These are phyloP conservation scores for Drosophila sp. DNA, from an alignment of 1,140 invertebrate species.

Conservation along the genomic window DNA sequence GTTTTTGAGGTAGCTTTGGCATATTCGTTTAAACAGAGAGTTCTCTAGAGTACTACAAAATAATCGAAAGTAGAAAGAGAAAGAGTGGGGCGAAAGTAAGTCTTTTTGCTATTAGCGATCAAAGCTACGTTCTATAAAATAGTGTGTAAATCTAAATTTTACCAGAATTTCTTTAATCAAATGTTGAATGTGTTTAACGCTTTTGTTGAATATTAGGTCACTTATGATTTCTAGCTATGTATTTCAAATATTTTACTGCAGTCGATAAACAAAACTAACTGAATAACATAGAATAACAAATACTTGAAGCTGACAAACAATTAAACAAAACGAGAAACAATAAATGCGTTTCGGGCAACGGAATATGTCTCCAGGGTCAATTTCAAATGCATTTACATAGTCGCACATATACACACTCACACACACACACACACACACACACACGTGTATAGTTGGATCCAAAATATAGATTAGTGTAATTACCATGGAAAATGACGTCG, in stretches of 20 bases:
- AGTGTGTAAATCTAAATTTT: no score
- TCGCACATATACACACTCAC: slow-evolving; percentile 19
- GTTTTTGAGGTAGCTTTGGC: no score
- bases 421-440: slow-evolving; percentile 27
- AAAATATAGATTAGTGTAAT: slow-evolving; percentile 73
- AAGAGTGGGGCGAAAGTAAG: no score
- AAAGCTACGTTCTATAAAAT: no score
- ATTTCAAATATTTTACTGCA: slow-evolving; percentile 25
- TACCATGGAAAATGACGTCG: slow-evolving; percentile 65
- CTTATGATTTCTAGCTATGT: slow-evolving; percentile 2
- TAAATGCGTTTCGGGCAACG: slow-evolving; percentile 60
- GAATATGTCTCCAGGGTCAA: slow-evolving; percentile 74
- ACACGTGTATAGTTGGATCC: slow-evolving; percentile 22
- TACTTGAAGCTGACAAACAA: slow-evolving; percentile 51
- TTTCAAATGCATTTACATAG: slow-evolving; percentile 68
- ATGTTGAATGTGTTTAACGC: no score
- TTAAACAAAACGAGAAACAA: slow-evolving; percentile 57
- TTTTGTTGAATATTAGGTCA: no score
- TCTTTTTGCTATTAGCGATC: no score
- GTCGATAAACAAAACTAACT: slow-evolving; percentile 20
- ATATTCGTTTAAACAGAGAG: no score
- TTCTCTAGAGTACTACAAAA: no score
- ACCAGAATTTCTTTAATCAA: no score
- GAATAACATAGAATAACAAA: slow-evolving; percentile 21
- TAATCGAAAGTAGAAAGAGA: no score